Evolutionary conservation across 2,888 invertebrate species (phyloP).

Genomic region (Panzeria rudis): DNA sequence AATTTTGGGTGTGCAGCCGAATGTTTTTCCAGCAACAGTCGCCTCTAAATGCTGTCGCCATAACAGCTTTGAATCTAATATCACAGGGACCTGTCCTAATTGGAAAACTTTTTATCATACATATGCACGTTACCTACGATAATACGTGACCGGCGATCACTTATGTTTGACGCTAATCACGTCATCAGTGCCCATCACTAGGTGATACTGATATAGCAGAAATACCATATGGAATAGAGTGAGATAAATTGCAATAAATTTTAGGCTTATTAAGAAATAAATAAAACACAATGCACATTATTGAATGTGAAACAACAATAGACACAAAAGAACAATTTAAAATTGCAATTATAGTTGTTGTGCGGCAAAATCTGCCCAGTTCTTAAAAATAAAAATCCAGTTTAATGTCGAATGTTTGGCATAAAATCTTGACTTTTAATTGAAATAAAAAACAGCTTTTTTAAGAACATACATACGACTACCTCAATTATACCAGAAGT

Average conservation of each 20-base stretch:
- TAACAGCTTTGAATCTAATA: no score
- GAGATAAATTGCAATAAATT: constrained; percentile 37
- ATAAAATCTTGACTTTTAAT: neutral
- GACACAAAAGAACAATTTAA: constrained; percentile 9
- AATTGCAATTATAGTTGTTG: constrained; percentile 3
- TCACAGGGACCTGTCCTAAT: no score
- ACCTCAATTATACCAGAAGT: no score
- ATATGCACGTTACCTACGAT: no score
- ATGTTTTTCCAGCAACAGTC: no score
- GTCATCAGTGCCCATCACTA: neutral
- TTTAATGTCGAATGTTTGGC: neutral
- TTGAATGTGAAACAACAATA: constrained; percentile 37
- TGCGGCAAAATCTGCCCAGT: constrained; percentile 23
- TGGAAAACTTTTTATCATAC: no score
- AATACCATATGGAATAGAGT: constrained; percentile 17
- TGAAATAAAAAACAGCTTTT: neutral
- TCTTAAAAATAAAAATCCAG: neutral
- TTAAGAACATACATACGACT: no score
- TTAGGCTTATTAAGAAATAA: constrained; percentile 22
- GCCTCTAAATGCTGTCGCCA: no score
- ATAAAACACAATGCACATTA: constrained; percentile 29
- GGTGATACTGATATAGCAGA: neutral
- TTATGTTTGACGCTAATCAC: no score
- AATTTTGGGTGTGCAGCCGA: no score
- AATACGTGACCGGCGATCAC: no score